Conservation (phyloP, 2,113 vertebrate genomes). For the Emydura subglobosa region DNA sequence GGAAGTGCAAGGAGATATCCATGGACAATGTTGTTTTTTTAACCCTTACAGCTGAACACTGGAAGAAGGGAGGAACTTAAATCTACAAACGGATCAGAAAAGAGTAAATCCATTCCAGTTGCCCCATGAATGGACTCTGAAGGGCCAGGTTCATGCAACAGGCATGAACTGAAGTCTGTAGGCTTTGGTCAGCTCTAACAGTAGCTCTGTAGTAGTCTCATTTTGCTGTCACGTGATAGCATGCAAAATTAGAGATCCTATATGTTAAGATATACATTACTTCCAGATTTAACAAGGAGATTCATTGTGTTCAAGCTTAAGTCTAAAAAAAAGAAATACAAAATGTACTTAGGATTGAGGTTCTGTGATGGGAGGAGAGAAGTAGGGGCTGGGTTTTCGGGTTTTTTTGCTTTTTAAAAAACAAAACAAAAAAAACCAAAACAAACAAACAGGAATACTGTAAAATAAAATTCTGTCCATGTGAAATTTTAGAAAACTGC, state of each 20-base stretch:
- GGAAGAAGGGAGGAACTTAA: not conserved
- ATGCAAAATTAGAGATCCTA: conserved; percentile 17
- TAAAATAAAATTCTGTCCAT: not conserved
- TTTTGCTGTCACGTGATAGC: not conserved
- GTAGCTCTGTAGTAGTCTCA: not conserved
- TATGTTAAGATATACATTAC: not conserved
- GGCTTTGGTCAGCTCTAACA: not conserved
- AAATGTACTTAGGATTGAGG: not conserved
- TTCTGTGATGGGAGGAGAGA: not conserved
- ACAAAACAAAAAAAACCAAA: too few relatives aligned
- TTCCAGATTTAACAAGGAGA: conserved; percentile 18
- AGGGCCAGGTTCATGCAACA: not conserved
- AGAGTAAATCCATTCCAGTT: not conserved
- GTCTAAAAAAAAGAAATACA: not conserved
- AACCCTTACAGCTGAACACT: not conserved
- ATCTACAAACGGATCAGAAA: not conserved
- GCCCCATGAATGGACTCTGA: not conserved
- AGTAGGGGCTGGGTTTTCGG: not conserved
- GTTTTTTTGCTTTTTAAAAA: not conserved
- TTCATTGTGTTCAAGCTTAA: not conserved
- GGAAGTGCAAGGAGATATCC: not conserved
- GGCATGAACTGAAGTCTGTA: not conserved
- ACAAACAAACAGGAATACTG: not conserved
- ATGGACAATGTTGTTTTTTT: not conserved
- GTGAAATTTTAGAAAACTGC: not conserved